Evolutionary conservation across 2,113 vertebrate species (phyloP).

Genomic region (Entelurus aequoreus): DNA sequence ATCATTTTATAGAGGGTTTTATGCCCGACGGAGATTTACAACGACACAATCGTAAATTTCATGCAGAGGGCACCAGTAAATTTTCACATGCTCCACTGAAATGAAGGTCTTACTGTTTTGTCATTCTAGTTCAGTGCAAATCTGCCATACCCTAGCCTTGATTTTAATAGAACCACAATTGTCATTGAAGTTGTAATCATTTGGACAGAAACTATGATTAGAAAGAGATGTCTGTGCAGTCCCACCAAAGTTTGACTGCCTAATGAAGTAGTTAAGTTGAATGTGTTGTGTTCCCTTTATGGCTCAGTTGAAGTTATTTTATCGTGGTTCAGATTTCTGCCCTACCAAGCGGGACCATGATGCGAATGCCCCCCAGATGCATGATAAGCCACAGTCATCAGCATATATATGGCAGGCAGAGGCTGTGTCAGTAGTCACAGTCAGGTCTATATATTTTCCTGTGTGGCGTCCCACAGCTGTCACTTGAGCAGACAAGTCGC

Average conservation of each 20-base stretch:
- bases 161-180: not conserved
- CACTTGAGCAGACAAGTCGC: not conserved
- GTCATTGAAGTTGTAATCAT: no score
- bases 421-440: not conserved
- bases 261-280: not conserved
- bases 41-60: constrained; percentile 8
- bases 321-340: not conserved
- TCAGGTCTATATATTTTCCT: not conserved
- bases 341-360: not conserved
- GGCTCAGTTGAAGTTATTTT: not conserved
- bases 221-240: not conserved
- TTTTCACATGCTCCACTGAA: constrained; percentile 7
- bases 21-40: not conserved
- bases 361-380: not conserved
- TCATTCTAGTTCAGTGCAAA: not conserved
- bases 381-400: not conserved
- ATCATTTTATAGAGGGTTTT: constrained; percentile 1
- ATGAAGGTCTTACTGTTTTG: not conserved
- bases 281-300: not conserved
- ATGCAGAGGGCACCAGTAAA: constrained; percentile 1
- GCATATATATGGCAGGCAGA: not conserved
- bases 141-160: not conserved
- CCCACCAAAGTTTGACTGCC: not conserved
- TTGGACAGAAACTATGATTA: no score
- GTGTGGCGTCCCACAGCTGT: not conserved